Percentiles rank a stretch among this genome's conserved stretches.
Evolutionary conservation across 1,140 invertebrate genomes (phyloP).

Genomic region (Papilio polytes): DNA sequence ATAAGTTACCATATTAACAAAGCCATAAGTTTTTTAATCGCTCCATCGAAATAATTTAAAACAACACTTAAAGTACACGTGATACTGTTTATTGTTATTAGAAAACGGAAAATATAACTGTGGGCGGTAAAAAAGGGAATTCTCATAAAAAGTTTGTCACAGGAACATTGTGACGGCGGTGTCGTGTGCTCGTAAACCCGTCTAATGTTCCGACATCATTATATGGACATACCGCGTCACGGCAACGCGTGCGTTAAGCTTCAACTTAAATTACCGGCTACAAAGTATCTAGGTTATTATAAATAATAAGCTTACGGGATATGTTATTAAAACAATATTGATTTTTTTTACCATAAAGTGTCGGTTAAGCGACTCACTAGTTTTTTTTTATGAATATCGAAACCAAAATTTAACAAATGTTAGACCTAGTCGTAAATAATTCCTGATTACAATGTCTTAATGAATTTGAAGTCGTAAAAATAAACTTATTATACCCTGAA

Average conservation of each 20-base stretch:
- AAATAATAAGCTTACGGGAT: neutral
- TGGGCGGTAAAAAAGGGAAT: slow-evolving; percentile 2
- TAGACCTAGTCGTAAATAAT: no score
- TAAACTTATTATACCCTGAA: neutral
- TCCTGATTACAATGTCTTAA: no score
- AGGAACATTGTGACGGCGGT: slow-evolving; percentile 5
- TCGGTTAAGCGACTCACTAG: no score
- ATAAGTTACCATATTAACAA: neutral
- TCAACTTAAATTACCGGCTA: neutral
- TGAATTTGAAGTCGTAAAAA: no score
- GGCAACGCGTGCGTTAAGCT: neutral
- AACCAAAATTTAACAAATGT: no score
- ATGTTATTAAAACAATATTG: no score
- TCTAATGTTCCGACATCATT: slow-evolving; percentile 15
- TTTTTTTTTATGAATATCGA: no score
- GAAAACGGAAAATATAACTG: slow-evolving; percentile 15
- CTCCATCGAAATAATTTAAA: neutral
- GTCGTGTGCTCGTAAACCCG: slow-evolving; percentile 7
- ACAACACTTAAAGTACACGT: slow-evolving; percentile 4
- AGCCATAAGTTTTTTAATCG: neutral
- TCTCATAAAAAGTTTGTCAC: slow-evolving; percentile 24
- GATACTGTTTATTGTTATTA: slow-evolving; percentile 14
- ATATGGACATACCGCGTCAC: neutral
- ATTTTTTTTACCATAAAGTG: no score
- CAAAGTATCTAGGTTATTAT: slow-evolving; percentile 2